A percentile compares a stretch with the other conserved stretches of the same genome.
Evolutionary conservation across 2,888 invertebrate species (phyloP).

Genomic region (Amphipoea lucens): DNA sequence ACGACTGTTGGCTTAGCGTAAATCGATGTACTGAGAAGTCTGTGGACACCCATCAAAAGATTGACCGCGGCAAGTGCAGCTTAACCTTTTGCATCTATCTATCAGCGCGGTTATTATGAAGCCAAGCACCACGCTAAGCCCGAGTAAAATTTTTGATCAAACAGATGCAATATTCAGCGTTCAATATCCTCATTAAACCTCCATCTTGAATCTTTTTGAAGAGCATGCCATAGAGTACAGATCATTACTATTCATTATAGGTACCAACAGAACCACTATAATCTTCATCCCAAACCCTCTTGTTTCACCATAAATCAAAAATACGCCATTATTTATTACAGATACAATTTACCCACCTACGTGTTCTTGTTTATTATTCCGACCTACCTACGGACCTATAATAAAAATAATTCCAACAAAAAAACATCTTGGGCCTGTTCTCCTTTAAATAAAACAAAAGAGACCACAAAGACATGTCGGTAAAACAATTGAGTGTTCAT

Average conservation of each 20-base stretch:
- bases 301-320: constrained; percentile 83
- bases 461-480: constrained; percentile 88
- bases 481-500: constrained; percentile 87
- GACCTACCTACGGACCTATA: constrained; percentile 71
- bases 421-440: constrained; percentile 81
- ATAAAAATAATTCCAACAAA: constrained; percentile 72
- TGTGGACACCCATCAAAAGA: neutral
- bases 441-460: constrained; percentile 90
- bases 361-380: constrained; percentile 83
- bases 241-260: constrained; percentile 67
- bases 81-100: constrained; percentile 19
- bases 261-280: constrained; percentile 65
- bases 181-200: constrained; percentile 26
- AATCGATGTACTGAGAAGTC: neutral
- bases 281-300: constrained; percentile 70
- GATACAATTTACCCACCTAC: constrained; percentile 88
- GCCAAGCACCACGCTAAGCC: neutral
- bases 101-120: neutral
- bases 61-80: constrained; percentile 10
- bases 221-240: constrained; percentile 44
- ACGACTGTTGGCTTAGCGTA: neutral
- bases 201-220: constrained; percentile 49
- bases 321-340: constrained; percentile 89
- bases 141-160: constrained; percentile 1
- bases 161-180: constrained; percentile 18